Percentiles rank a stretch among this genome's conserved stretches.
phyloP scores from a whole-genome alignment of 2,797 vertebrate genomes.

The Sebastes cheni region DNA sequence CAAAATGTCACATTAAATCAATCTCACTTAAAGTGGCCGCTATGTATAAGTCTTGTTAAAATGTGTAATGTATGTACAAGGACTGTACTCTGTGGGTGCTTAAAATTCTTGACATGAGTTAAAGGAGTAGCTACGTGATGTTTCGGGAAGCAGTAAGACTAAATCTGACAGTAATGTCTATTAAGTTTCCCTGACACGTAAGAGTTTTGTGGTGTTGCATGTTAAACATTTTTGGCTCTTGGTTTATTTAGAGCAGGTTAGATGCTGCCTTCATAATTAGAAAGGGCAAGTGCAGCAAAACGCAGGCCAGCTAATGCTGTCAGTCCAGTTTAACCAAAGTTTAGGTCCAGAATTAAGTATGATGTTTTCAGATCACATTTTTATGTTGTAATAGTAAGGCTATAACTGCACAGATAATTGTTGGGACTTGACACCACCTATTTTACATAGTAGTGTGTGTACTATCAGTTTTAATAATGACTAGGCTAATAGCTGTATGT shows the following conservation, averaged over 20 bases:
- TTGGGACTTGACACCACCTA: neutral
- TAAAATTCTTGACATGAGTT: neutral
- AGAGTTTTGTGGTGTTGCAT: neutral
- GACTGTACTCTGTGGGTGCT: neutral
- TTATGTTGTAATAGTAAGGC: neutral
- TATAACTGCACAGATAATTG: neutral
- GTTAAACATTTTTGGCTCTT: neutral
- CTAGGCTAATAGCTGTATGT: neutral
- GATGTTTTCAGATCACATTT: neutral
- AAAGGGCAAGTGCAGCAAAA: neutral
- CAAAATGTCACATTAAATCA: conserved; percentile 64
- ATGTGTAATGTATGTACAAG: conserved; percentile 11
- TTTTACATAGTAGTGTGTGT: neutral
- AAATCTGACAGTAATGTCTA: neutral
- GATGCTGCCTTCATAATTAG: neutral
- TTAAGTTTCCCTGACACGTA: neutral
- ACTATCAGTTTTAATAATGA: neutral
- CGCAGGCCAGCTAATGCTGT: neutral
- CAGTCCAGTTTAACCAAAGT: neutral
- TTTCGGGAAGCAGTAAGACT: neutral
- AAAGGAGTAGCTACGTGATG: neutral
- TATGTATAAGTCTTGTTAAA: conserved; percentile 35
- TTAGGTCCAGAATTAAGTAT: neutral
- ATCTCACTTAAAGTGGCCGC: conserved; percentile 21
- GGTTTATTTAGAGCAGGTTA: neutral